Base-by-base conservation (phyloP, 2,113 vertebrate species). In the Sylvilagus bachmani region DNA sequence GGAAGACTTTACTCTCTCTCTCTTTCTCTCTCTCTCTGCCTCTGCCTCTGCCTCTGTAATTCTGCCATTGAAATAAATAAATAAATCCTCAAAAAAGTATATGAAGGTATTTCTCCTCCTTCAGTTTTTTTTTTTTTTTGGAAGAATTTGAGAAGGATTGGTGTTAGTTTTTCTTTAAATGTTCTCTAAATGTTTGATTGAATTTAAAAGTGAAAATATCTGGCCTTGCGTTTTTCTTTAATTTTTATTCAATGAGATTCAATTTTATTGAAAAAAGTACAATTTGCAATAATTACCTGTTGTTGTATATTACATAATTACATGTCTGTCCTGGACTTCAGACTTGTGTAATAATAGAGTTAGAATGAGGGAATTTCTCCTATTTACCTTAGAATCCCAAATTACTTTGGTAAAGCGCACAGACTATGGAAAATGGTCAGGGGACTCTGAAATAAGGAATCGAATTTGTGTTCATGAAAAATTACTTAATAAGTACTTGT, bases 401-500 rank as follows among this genome's bases (percentile, higher is more conserved):
- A 33, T 85, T 73, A 93, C 78, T 89, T 90, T 81, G 82, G 38
- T 51, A 25, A 96, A 25, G 8, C 7, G 3, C 10, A 17, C 55
- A 69, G 64, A 74, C 31, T 90, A 44, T 1, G 73, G 53, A 95
- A 44, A 71, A 49, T 73, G 13, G 3, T n/a, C 75, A 38, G 53
- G 29, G 16, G 38, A 73, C 77, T 61, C 31, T 73, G 29, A 58
- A 58, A 81, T 67, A 82, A 49, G 88, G 22, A 74, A 74, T 79
- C 55, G 38, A 2, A 29, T 77, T 95, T 95, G 21, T 79, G 55
- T 82, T 38, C 64, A 11, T 95, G 73, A 87, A 62, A 49, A 81
- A 38, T 22, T 78, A 67, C 92, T 94, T 94, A n/a, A 12, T 75
- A 36, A 92, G 73, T 75, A 89, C 11, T 55, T 91, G 17, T 11